A percentile compares a stretch with the other conserved stretches of the same genome.
These are phyloP conservation scores for Chydorus sphaericus DNA, from an alignment of 2,888 invertebrate species.

Conservation along the genomic window DNA sequence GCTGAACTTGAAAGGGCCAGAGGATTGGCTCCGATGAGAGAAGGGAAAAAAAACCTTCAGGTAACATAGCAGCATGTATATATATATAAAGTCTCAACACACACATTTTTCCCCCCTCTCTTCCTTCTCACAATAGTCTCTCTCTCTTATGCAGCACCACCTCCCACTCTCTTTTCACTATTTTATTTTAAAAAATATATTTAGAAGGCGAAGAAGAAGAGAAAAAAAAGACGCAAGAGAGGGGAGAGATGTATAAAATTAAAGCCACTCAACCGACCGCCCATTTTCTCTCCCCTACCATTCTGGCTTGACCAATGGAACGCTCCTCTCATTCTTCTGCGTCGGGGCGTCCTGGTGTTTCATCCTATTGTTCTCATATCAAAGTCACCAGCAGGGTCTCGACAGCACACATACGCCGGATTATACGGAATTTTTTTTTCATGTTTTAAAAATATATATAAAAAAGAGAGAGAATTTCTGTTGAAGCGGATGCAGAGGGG, in stretches of 20 bases:
- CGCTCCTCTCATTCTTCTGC: too few relatives aligned
- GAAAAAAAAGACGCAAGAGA: slow-evolving; percentile 2
- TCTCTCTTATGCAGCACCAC: slow-evolving; percentile 1
- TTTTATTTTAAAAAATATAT: neutral
- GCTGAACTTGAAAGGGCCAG: slow-evolving; percentile 6
- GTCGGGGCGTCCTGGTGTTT: slow-evolving; percentile 5
- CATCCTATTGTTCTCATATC: slow-evolving; percentile 2
- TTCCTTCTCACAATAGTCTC: neutral
- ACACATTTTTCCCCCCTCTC: neutral
- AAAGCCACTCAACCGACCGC: slow-evolving; percentile 8
- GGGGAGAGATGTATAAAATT: neutral
- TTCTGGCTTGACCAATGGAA: slow-evolving; percentile 7
- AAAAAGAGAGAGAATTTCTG: neutral
- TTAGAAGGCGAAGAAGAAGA: neutral
- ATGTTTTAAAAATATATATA: neutral
- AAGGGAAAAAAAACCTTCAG: slow-evolving; percentile 3
- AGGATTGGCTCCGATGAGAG: slow-evolving; percentile 3
- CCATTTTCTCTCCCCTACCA: slow-evolving; percentile 4
- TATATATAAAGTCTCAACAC: neutral
- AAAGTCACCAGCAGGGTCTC: slow-evolving; percentile 8
- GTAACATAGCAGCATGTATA: neutral
- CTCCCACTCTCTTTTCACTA: neutral
- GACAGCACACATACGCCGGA: slow-evolving; percentile 2
- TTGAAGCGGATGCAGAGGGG: too few relatives aligned
- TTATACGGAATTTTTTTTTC: neutral